Percentiles rank a stretch among this genome's conserved stretches.
Evolutionary conservation across 2,888 invertebrate species (phyloP).

Genomic region (Punctoribates punctum): DNA sequence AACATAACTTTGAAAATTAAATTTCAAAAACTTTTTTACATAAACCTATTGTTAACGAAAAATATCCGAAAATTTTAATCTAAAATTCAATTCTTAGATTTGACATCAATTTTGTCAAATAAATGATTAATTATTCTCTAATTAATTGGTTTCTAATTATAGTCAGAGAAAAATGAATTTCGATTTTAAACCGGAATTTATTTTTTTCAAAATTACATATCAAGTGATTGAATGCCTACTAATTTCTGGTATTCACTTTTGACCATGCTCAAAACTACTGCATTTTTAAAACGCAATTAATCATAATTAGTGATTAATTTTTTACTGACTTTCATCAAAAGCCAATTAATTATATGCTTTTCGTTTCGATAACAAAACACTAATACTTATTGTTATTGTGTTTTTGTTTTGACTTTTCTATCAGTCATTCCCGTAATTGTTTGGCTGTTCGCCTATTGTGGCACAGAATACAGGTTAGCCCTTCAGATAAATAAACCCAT

Average conservation of each 20-base stretch:
- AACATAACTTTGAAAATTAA: background rate
- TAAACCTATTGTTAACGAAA: too few species aligned
- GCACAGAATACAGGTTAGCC: too few species aligned
- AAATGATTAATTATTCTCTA: too few species aligned
- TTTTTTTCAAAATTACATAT: too few species aligned
- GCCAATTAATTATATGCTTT: conserved; percentile 1
- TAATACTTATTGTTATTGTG: too few species aligned
- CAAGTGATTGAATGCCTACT: background rate
- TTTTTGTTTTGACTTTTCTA: too few species aligned
- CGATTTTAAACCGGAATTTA: background rate
- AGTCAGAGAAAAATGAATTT: background rate
- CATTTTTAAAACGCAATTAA: background rate
- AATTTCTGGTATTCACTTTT: background rate
- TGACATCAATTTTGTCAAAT: too few species aligned
- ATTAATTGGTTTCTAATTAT: background rate
- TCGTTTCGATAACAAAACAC: background rate
- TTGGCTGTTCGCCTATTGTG: too few species aligned
- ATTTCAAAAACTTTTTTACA: background rate
- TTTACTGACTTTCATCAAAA: background rate
- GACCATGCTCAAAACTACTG: background rate
- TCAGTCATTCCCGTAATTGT: too few species aligned
- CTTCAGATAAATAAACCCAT: too few species aligned
- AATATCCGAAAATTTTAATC: too few species aligned
- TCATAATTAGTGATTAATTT: background rate
- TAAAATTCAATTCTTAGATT: too few species aligned